These are phyloP conservation scores for Euglossa dilemma DNA, from an alignment of 1,140 invertebrate species.

Conservation along the genomic window DNA sequence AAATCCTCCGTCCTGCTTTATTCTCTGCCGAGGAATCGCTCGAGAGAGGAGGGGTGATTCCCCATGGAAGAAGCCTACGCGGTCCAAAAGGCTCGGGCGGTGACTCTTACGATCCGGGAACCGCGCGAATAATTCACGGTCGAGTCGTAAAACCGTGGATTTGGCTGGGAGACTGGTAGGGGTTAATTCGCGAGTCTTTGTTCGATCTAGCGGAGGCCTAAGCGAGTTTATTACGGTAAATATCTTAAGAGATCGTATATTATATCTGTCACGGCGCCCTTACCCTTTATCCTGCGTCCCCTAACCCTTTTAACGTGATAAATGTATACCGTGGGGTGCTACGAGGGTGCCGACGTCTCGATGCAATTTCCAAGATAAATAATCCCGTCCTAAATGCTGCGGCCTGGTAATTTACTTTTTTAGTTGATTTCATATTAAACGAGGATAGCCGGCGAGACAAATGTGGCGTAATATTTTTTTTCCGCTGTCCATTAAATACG, in stretches of 20 bases:
- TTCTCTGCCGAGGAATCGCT: neutral
- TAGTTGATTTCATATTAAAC: neutral
- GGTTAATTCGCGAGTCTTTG: conserved; percentile 52
- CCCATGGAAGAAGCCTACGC: neutral
- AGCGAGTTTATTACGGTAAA: conserved; percentile 58
- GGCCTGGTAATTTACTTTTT: conserved; percentile 15
- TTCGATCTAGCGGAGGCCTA: neutral
- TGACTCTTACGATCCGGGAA: conserved; percentile 6
- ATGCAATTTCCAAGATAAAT: conserved; percentile 35
- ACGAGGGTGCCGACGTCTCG: neutral
- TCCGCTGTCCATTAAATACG: neutral
- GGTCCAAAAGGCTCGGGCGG: conserved; percentile 31
- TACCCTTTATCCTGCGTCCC: neutral
- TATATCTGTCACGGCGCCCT: conserved; percentile 19
- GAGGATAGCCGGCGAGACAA: neutral
- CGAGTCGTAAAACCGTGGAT: conserved; percentile 41
- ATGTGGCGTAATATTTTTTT: neutral
- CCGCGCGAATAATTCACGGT: conserved; percentile 46
- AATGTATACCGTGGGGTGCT: neutral
- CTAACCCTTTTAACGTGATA: conserved; percentile 19
- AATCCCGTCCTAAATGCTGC: neutral
- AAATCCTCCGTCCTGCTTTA: too few species aligned
- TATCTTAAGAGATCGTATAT: conserved; percentile 43
- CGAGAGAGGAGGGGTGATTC: neutral
- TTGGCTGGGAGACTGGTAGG: conserved; percentile 8